phyloP scores from a whole-genome alignment of 2,888 invertebrate species.

The Meiosimyza decipiens region DNA sequence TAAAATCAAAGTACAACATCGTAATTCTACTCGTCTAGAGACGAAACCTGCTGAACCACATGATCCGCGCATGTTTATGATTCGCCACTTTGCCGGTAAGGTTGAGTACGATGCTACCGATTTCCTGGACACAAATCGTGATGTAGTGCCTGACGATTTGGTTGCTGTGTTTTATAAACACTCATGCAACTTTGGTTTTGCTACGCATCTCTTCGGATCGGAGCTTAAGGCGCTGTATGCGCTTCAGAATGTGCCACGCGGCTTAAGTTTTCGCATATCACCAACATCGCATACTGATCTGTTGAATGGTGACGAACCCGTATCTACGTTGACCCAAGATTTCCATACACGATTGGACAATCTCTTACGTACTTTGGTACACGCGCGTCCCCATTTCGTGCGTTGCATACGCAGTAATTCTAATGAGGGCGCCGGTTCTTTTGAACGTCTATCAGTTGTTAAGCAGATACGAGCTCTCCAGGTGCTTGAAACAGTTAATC shows the following conservation, averaged over 20 bases:
- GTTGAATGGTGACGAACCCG: constrained; percentile 85
- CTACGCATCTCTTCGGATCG: constrained; percentile 93
- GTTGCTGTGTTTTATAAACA: constrained; percentile 93
- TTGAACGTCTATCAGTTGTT: constrained; percentile 86
- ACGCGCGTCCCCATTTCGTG: constrained; percentile 94
- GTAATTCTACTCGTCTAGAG: constrained; percentile 83
- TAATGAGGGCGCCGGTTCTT: constrained; percentile 82
- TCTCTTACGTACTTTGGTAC: constrained; percentile 88
- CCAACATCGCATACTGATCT: constrained; percentile 88
- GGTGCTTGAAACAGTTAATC: constrained; percentile 92
- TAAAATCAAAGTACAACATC: constrained; percentile 83
- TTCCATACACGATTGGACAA: constrained; percentile 95
- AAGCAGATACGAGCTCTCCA: constrained; percentile 89
- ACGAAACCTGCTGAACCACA: constrained; percentile 77
- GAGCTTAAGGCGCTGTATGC: constrained; percentile 87
- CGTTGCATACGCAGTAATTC: constrained; percentile 91
- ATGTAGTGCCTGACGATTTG: constrained; percentile 91
- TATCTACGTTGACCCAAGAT: constrained; percentile 92
- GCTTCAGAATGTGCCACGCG: constrained; percentile 78
- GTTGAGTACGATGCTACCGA: constrained; percentile 91
- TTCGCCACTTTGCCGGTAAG: constrained; percentile 89
- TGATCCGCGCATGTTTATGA: constrained; percentile 85
- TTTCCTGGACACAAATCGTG: constrained; percentile 91
- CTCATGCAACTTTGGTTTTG: constrained; percentile 96
- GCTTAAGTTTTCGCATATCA: constrained; percentile 87